Percentiles rank a stretch among this genome's conserved stretches.
phyloP scores from a whole-genome alignment of 2,888 invertebrate species.

The Coenonympha arcania region DNA sequence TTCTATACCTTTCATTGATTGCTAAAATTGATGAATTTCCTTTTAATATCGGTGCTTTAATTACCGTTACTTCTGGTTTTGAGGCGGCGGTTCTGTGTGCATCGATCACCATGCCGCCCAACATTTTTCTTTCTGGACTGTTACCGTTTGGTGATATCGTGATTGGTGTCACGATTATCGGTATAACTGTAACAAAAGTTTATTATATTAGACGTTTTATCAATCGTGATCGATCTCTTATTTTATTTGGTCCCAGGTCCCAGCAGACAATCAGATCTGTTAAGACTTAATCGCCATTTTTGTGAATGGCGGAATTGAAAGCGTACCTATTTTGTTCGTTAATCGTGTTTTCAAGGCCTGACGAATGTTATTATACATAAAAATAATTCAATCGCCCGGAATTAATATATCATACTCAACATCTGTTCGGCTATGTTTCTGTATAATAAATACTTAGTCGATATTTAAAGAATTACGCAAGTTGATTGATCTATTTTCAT shows the following conservation, averaged over 20 bases:
- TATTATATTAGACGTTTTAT: too few species aligned
- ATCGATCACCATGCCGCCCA: conserved; percentile 54
- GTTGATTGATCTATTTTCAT: too few species aligned
- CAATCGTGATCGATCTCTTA: neutral
- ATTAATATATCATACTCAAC: conserved; percentile 7
- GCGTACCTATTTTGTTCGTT: conserved; percentile 36
- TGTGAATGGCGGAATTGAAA: conserved; percentile 64
- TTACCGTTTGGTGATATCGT: conserved; percentile 69
- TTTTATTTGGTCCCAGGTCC: neutral
- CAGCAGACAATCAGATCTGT: neutral
- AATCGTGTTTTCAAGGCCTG: conserved; percentile 42
- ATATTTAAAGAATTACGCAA: too few species aligned
- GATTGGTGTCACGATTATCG: conserved; percentile 50
- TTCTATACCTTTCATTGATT: conserved; percentile 79
- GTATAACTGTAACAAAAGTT: conserved; percentile 65
- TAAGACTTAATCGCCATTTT: conserved; percentile 10
- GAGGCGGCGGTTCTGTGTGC: conserved; percentile 45
- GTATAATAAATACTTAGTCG: neutral
- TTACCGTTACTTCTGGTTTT: conserved; percentile 27
- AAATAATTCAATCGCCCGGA: conserved; percentile 4
- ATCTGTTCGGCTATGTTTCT: conserved; percentile 1
- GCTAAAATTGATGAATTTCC: conserved; percentile 56
- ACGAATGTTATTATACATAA: conserved; percentile 33
- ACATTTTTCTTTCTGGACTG: conserved; percentile 65
- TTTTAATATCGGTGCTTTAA: conserved; percentile 25